Conservation (phyloP, 2,113 vertebrate species). For the Tragelaphus imberbis region DNA sequence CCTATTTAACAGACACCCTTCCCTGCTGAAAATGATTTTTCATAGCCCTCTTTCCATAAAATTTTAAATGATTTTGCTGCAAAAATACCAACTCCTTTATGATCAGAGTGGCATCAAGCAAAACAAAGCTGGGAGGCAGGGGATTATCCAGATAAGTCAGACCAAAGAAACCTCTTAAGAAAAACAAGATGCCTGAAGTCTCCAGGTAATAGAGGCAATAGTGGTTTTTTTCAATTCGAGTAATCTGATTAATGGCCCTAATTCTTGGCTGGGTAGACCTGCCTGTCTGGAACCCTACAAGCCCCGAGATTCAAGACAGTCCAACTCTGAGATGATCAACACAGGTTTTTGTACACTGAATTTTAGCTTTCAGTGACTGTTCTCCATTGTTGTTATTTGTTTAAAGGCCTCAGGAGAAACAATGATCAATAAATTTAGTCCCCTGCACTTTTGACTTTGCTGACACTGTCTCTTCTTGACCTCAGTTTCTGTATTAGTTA, state of each 20-base stretch:
- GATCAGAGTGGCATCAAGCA: not conserved
- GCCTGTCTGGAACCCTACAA: not conserved
- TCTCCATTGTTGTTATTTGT: not conserved
- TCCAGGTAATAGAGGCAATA: constrained; percentile 8
- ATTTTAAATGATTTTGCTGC: not conserved
- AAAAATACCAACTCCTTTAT: constrained; percentile 36
- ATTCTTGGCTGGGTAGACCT: not conserved
- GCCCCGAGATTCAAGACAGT: not conserved
- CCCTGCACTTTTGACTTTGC: not conserved
- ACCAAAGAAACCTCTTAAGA: constrained; percentile 3
- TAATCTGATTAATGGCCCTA: constrained; percentile 34
- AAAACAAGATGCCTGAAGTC: constrained; percentile 38
- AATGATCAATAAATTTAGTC: not conserved
- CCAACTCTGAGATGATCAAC: not conserved
- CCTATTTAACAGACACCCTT: not conserved
- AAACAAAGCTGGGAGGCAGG: constrained; percentile 6
- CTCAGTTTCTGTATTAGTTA: not conserved
- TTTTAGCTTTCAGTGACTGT: constrained; percentile 37
- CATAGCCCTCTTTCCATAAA: not conserved
- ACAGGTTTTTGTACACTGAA: not conserved
- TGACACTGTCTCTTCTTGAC: not conserved
- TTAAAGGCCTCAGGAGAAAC: constrained; percentile 36
- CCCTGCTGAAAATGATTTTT: not conserved
- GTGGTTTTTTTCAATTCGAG: not conserved
- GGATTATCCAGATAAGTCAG: constrained; percentile 31